Evolutionary conservation across 2,888 invertebrate genomes (phyloP).

Genomic region (Pseudeuparius sepicola): DNA sequence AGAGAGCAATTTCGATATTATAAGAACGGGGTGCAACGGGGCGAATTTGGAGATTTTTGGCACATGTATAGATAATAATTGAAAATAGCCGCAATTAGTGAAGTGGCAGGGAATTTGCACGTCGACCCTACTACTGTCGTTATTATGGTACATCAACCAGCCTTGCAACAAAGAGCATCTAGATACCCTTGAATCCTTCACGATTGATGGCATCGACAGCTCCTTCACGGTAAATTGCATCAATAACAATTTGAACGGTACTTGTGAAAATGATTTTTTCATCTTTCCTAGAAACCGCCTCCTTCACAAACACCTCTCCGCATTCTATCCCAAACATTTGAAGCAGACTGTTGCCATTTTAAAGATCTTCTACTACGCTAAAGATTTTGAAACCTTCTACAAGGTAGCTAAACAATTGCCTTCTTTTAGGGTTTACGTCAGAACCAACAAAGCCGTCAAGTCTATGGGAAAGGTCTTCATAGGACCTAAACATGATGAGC

Average conservation of each 20-base stretch:
- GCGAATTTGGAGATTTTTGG: no score
- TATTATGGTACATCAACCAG: conserved; percentile 55
- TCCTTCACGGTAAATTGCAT: conserved; percentile 39
- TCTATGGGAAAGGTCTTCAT: conserved; percentile 55
- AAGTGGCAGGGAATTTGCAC: no score
- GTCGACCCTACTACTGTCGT: no score
- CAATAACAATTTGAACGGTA: no score
- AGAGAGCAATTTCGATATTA: no score
- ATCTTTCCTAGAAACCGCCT: conserved; percentile 41
- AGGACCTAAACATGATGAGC: conserved; percentile 58
- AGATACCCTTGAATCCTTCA: conserved; percentile 48
- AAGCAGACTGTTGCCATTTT: conserved; percentile 55
- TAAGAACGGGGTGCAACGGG: no score
- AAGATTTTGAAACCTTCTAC: conserved; percentile 60
- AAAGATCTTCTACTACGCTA: conserved; percentile 58
- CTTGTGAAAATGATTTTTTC: no score
- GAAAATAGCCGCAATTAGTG: no score
- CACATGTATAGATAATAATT: no score
- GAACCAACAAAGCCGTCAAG: conserved; percentile 47
- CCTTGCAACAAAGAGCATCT: conserved; percentile 45
- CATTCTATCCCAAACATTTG: conserved; percentile 49
- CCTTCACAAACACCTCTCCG: conserved; percentile 52
- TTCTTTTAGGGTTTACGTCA: conserved; percentile 48
- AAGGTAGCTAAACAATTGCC: no score
- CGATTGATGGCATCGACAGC: conserved; percentile 48